These are phyloP conservation scores for Lasioglossum oenotherae DNA, from an alignment of 2,888 invertebrate species.

Conservation along the genomic window DNA sequence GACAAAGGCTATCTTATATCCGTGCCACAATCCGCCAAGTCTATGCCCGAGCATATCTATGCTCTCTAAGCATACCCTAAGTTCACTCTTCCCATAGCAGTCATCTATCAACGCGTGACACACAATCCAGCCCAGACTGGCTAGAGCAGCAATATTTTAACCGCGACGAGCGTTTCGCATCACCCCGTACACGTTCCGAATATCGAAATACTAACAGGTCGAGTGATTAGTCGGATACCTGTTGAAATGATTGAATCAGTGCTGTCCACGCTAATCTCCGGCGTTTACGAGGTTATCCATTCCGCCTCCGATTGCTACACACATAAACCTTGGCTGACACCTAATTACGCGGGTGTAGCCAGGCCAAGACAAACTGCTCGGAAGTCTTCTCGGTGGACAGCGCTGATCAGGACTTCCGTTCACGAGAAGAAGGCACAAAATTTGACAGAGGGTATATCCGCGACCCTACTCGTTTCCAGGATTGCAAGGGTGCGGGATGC, in stretches of 20 bases:
- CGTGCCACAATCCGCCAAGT: not conserved
- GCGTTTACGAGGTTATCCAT: constrained; percentile 4
- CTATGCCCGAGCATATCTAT: not conserved
- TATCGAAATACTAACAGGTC: constrained; percentile 12
- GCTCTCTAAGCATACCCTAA: not conserved
- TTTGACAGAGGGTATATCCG: not conserved
- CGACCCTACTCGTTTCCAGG: not conserved
- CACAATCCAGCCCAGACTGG: not conserved
- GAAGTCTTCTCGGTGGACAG: not conserved
- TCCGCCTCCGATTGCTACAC: not conserved
- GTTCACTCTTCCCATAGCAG: not conserved
- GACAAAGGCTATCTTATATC: not conserved
- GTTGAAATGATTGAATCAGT: constrained; percentile 8
- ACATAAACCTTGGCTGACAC: not conserved
- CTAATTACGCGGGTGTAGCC: constrained; percentile 7
- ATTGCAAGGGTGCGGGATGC: too few species aligned
- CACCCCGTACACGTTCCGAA: not conserved
- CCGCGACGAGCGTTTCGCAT: not conserved
- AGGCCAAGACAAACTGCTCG: not conserved
- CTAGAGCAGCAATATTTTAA: not conserved
- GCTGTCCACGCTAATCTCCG: not conserved
- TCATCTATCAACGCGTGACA: not conserved
- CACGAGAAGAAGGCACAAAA: not conserved
- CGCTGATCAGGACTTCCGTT: not conserved
- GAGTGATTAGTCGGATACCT: not conserved